phyloP scores from a whole-genome alignment of 2,888 invertebrate genomes.

The Quadroppia sp. region DNA sequence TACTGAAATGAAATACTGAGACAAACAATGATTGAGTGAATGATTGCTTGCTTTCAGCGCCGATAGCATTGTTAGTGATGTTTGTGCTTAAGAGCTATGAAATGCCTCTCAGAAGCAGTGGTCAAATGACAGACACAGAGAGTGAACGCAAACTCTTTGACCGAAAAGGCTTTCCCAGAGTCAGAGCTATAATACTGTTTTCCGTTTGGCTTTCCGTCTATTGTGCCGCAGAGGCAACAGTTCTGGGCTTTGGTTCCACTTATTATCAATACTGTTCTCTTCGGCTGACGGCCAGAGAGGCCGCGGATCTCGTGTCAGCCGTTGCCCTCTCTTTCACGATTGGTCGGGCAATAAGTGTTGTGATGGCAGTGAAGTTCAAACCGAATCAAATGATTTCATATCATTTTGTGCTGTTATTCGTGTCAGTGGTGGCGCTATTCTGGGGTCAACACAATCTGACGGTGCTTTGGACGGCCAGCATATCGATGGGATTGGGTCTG shows the following conservation, averaged over 20 bases:
- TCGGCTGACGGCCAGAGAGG: background rate
- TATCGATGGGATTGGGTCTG: conserved; percentile 1
- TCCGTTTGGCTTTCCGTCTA: background rate
- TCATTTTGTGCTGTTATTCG: conserved; percentile 8
- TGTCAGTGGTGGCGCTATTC: background rate
- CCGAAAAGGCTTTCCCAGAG: background rate
- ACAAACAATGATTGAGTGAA: background rate
- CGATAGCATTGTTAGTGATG: background rate
- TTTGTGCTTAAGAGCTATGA: background rate
- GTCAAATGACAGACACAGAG: background rate
- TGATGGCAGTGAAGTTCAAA: conserved; percentile 1
- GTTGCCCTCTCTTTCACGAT: background rate
- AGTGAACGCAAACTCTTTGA: background rate
- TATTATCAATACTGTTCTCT: conserved; percentile 20
- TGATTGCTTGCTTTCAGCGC: background rate
- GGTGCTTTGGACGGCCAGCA: background rate
- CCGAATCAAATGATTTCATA: conserved; percentile 14
- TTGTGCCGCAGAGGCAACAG: background rate
- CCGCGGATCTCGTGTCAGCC: background rate
- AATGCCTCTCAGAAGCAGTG: background rate
- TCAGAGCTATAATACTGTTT: background rate
- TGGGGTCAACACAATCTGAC: background rate
- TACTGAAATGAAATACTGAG: background rate
- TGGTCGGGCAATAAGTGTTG: conserved; percentile 16
- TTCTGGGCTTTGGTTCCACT: conserved; percentile 20